Evolutionary conservation across 2,797 vertebrate genomes (phyloP).

Genomic region (Thalassophryne amazonica): DNA sequence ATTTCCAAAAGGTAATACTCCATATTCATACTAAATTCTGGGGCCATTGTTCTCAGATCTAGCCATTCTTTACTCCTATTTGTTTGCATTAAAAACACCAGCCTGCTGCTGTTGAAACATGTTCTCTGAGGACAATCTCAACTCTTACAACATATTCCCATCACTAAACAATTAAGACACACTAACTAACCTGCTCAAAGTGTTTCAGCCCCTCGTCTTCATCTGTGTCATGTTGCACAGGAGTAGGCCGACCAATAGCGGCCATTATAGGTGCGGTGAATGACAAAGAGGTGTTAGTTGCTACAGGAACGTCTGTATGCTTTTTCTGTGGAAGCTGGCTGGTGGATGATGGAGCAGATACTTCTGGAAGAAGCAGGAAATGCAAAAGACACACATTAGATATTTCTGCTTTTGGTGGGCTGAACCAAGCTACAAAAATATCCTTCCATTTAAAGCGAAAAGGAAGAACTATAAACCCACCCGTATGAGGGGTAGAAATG

Average conservation of each 20-base stretch:
- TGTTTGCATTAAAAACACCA: no score
- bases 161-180: neutral
- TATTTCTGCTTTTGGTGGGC: neutral
- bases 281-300: slow-evolving; percentile 76
- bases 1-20: no score
- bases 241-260: slow-evolving; percentile 74
- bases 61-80: no score
- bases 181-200: slow-evolving; percentile 87
- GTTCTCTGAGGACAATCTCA: neutral
- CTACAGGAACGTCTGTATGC: slow-evolving; percentile 66
- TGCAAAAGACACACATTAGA: neutral
- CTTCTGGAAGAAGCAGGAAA: slow-evolving; percentile 60
- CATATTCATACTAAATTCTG: no score
- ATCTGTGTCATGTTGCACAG: slow-evolving; percentile 83
- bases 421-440: neutral
- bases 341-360: slow-evolving; percentile 73
- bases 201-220: slow-evolving; percentile 98
- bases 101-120: no score
- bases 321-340: slow-evolving; percentile 68
- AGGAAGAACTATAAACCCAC: slow-evolving; percentile 29
- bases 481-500: slow-evolving; percentile 59
- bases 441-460: neutral
- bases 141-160: neutral
- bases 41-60: no score
- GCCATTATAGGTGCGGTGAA: slow-evolving; percentile 73